Percentiles rank a stretch among this genome's conserved stretches.
Evolutionary conservation across 1,140 invertebrate species (phyloP).

Genomic region (Delia radicum): DNA sequence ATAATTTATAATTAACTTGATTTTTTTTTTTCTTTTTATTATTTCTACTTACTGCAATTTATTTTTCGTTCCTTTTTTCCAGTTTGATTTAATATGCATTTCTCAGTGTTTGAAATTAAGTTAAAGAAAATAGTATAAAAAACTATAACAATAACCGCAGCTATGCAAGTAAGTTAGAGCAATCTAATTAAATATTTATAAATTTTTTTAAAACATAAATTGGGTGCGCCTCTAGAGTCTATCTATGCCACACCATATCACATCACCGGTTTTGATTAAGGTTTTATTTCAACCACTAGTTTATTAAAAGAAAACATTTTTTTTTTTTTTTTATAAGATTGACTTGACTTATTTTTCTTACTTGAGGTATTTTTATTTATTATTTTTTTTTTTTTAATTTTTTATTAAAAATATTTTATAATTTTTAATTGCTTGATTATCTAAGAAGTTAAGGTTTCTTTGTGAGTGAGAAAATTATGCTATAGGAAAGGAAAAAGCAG

Average conservation of each 20-base stretch:
- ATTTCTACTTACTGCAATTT: neutral
- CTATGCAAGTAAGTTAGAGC: too few species aligned
- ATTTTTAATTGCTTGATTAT: conserved; percentile 19
- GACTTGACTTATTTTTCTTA: neutral
- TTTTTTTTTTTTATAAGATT: neutral
- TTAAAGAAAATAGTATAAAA: neutral
- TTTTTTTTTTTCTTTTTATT: neutral
- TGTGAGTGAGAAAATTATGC: neutral
- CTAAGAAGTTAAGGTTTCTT: neutral
- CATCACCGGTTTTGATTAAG: neutral
- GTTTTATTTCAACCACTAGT: neutral
- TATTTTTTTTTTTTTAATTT: neutral
- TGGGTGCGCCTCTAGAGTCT: conserved; percentile 1
- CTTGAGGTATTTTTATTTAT: neutral
- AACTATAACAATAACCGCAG: neutral
- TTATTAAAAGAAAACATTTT: neutral
- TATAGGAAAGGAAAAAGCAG: neutral
- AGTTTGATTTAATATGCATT: conserved; percentile 2
- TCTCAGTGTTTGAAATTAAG: neutral
- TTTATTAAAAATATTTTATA: conserved; percentile 14
- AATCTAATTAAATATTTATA: conserved; percentile 22
- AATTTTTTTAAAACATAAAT: neutral
- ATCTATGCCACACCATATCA: neutral
- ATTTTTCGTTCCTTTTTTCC: neutral
- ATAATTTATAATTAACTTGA: conserved; percentile 11